A percentile compares a stretch with the other conserved stretches of the same genome.
Conservation (phyloP, 2,888 invertebrate species). For the Heliconius ethilla region DNA sequence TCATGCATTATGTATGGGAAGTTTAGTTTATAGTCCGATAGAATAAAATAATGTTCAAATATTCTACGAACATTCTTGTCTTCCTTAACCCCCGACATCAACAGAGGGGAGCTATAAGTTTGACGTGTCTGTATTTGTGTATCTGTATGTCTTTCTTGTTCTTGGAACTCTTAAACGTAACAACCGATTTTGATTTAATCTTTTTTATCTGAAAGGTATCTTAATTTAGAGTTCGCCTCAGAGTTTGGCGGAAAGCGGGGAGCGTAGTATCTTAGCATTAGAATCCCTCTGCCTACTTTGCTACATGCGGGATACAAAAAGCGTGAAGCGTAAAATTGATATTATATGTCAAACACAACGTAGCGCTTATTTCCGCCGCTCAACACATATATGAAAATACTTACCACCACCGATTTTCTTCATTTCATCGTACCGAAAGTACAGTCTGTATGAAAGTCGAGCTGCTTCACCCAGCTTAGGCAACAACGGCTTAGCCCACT, state of each 20-base stretch:
- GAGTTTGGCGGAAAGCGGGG: too few species aligned
- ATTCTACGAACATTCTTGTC: neutral
- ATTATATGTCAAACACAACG: too few species aligned
- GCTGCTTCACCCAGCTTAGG: constrained; percentile 65
- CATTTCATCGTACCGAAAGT: constrained; percentile 71
- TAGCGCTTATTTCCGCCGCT: too few species aligned
- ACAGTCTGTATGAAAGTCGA: constrained; percentile 64
- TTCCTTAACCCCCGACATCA: neutral
- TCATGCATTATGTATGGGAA: neutral
- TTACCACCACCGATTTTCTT: constrained; percentile 72
- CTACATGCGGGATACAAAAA: too few species aligned
- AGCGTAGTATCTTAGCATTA: too few species aligned
- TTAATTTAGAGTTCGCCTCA: too few species aligned
- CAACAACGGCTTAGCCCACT: constrained; percentile 65
- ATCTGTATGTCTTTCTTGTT: neutral
- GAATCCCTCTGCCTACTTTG: too few species aligned
- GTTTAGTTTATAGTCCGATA: neutral
- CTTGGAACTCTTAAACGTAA: neutral
- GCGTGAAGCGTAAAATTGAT: too few species aligned
- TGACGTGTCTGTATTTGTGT: neutral
- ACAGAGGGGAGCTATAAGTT: neutral
- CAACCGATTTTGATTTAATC: neutral
- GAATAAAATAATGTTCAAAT: neutral
- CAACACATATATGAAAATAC: constrained; percentile 23
- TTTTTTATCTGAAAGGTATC: neutral